Evolutionary conservation across 2,797 vertebrate genomes (phyloP), one percentile per base, ranked within the genome.

Genomic region (Sparidentex hasta): DNA sequence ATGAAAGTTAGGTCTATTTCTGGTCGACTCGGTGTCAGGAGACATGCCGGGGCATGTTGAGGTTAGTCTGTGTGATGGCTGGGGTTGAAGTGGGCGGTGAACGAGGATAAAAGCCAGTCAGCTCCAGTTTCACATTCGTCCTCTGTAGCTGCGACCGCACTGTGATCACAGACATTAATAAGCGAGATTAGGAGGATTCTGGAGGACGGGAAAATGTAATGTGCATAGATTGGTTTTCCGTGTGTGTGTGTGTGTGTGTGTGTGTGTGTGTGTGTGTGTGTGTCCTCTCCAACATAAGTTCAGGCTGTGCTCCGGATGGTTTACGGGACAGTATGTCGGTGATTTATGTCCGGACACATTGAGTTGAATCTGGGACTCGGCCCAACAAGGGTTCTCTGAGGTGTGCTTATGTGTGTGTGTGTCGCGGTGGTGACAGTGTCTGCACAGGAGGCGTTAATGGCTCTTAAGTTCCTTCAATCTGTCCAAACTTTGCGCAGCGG

Each of bases 21-120:
- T 66, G 76, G 72, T 81, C 71, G 69, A 75, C 20, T 80, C 65
- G 52, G 83, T 27, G 47, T 77, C 52, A 58, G 76, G 70, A 76
- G 58, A 74, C 88, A 78, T 84, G 92, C 29, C 84, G 63, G 70
- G 84, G 41, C 92, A 83, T 88, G 90, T 73, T 23, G 47, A 68
- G 68, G 75, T 74, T 61, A 61, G 57, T 66, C 54, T 81, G 38
- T 51, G 44, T 65, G 67, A 79, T 11, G 44, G 33, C 64, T 68
- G 69, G 16, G 74, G 58, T 51, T 73, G 33, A 61, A 72, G 74
- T 65, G 67, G 70, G 68, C 21, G 82, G 50, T 7, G 62, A 78
- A n/a, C 7, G 25, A 56, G 46, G 70, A 63, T 51, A 17, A 29
- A 87, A 85, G 61, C 29, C 59, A 57, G 17, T 46, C 54, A 56